Evolutionary conservation across 2,113 vertebrate species (phyloP).

Genomic region (Corythoichthys intestinalis): DNA sequence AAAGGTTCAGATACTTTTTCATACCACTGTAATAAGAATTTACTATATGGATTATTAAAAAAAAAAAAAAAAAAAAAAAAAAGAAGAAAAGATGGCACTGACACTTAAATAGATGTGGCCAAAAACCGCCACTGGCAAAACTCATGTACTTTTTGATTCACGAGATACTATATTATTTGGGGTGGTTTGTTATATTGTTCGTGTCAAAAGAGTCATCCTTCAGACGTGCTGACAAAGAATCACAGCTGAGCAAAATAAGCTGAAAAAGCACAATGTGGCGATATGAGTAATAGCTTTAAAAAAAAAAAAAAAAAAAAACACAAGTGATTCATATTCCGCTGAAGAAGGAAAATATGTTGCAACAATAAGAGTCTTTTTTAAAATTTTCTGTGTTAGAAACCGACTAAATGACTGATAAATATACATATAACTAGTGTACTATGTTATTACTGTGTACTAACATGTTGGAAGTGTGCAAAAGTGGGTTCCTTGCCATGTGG

Average conservation of each 20-base stretch:
- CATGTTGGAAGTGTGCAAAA: slow-evolving; percentile 12
- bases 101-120: too few relatives aligned
- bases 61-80: too few relatives aligned
- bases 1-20: too few relatives aligned
- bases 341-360: neutral
- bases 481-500: slow-evolving; percentile 43
- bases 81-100: too few relatives aligned
- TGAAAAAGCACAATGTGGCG: neutral
- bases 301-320: neutral
- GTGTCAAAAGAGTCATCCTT: neutral
- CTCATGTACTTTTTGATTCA: too few relatives aligned
- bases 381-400: too few relatives aligned
- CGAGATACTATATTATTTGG: neutral
- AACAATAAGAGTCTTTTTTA: neutral
- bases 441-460: neutral
- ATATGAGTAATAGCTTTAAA: neutral
- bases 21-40: too few relatives aligned
- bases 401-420: too few relatives aligned
- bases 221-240: slow-evolving; percentile 2
- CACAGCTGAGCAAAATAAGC: neutral
- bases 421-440: neutral
- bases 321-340: neutral
- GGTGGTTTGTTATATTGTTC: neutral
- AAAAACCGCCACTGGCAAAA: too few relatives aligned
- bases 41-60: too few relatives aligned